Base-by-base conservation (phyloP, 2,888 invertebrate genomes). In the Allophyes oxyacanthae region DNA sequence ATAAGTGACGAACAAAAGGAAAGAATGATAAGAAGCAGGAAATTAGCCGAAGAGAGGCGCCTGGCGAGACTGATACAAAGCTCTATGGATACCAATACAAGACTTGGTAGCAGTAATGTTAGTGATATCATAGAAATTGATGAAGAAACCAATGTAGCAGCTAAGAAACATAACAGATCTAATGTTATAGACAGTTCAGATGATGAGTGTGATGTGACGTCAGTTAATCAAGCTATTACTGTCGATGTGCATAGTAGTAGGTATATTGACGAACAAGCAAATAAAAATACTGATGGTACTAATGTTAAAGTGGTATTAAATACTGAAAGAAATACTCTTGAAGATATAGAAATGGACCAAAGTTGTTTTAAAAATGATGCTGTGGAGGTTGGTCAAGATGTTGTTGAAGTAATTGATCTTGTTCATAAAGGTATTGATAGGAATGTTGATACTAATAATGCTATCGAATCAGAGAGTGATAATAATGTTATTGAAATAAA, bases 21-120 rank as follows among this genome's bases (percentile, higher is more conserved):
- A 48, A 95, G 95, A 77, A 96, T 97, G 87, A 94, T 96, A 20
- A 94, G 94, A 68, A 97, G 97, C 79, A 94, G 96, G 46, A 92
- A 93, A 73, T 64, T 95, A 41, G 97, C 97, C 0, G 94, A 96
- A 84, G 95, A 96, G 79, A 93, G 95, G 64, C 87, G 95, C 45
- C 89, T 95, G n/a, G 95, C 95, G 0, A 95, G 93, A 77, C 78
- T 94, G 8, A 86, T 91, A 75, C 84, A 85, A 73, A 71, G 69
- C 7, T 66, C 60, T 48, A 57, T 52, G 6, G 53, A 53, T 3
- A 42, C 7, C 0, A 65, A 13, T 14, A 20, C 13, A 0, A 58
- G 38, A 37, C 36, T 50, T 38, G 50, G 49, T 10, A 37, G 3
- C 37, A 50, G 38, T 42, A 61, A 45, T 20, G 36, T 26, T 10